These are phyloP conservation scores for Eledone cirrhosa DNA, from an alignment of 2,888 invertebrate genomes.

Conservation along the genomic window DNA sequence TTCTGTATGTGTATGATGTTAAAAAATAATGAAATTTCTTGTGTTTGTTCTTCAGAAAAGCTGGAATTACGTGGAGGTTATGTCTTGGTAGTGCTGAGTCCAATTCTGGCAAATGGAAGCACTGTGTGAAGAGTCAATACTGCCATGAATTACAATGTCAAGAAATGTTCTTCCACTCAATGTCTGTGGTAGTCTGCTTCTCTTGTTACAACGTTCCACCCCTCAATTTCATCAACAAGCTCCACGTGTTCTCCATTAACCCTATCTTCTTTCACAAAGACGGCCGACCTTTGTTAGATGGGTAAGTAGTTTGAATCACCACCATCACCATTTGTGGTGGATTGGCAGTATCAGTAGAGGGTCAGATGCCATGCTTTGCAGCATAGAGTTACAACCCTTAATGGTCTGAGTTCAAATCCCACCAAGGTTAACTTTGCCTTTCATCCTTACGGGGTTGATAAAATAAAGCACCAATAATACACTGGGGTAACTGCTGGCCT, in stretches of 20 bases:
- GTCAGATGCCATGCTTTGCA: too few relatives aligned
- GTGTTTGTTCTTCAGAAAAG: conserved; percentile 5
- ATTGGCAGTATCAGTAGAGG: too few relatives aligned
- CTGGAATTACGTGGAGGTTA: conserved; percentile 21
- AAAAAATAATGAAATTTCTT: not conserved
- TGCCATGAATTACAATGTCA: conserved; percentile 28
- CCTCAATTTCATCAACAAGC: conserved; percentile 42
- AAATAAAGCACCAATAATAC: too few relatives aligned
- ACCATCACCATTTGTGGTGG: too few relatives aligned
- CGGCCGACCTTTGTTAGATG: conserved; percentile 50
- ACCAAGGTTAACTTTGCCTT: too few relatives aligned
- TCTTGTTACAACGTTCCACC: conserved; percentile 49
- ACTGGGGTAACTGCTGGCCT: too few relatives aligned
- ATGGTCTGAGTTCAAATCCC: too few relatives aligned
- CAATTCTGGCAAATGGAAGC: not conserved
- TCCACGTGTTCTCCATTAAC: conserved; percentile 54
- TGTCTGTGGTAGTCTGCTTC: conserved; percentile 56
- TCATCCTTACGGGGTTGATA: too few relatives aligned
- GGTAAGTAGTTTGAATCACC: conserved; percentile 40
- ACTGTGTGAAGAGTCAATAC: not conserved
- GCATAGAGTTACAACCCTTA: too few relatives aligned
- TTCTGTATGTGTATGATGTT: too few relatives aligned
- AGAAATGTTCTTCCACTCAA: conserved; percentile 52
- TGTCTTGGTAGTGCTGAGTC: not conserved
- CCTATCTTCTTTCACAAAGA: conserved; percentile 59